Evolutionary conservation across 1,140 invertebrate species (phyloP).

Genomic region (Rhyzopertha dominica): DNA sequence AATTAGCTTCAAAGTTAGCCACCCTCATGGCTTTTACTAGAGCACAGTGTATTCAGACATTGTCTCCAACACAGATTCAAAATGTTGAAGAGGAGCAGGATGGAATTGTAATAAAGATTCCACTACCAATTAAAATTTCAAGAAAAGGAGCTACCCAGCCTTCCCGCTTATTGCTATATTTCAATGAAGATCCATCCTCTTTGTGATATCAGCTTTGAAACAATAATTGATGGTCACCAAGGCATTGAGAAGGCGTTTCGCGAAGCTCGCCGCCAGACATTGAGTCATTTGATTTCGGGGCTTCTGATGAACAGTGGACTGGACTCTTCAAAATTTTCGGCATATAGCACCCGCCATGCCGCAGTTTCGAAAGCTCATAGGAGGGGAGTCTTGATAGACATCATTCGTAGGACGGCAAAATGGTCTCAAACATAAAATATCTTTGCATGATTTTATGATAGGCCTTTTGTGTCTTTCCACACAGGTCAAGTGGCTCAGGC

Average conservation of each 20-base stretch:
- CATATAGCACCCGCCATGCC: no score
- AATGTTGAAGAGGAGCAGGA: not conserved
- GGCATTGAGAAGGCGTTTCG: conserved; percentile 9
- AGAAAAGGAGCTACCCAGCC: conserved; percentile 2
- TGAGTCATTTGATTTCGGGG: conserved; percentile 1
- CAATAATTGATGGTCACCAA: not conserved
- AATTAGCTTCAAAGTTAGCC: conserved; percentile 5
- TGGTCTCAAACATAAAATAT: conserved; percentile 4
- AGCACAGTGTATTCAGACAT: conserved; percentile 7
- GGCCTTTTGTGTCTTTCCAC: no score
- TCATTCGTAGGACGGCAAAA: conserved; percentile 6
- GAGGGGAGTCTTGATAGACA: conserved; percentile 3
- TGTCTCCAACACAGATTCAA: conserved; percentile 1
- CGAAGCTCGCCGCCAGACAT: conserved; percentile 1
- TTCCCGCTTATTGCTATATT: conserved; percentile 5
- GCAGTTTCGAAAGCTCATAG: conserved; percentile 4
- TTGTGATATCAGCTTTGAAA: not conserved
- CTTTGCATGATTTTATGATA: conserved; percentile 12
- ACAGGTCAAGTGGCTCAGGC: no score
- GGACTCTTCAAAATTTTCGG: no score
- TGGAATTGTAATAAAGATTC: conserved; percentile 7
- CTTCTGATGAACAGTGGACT: not conserved
- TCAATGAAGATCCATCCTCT: not conserved
- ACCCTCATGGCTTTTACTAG: conserved; percentile 4
- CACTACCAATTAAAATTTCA: conserved; percentile 7